phyloP scores from a whole-genome alignment of 2,113 vertebrate species.

The Daboia siamensis region DNA sequence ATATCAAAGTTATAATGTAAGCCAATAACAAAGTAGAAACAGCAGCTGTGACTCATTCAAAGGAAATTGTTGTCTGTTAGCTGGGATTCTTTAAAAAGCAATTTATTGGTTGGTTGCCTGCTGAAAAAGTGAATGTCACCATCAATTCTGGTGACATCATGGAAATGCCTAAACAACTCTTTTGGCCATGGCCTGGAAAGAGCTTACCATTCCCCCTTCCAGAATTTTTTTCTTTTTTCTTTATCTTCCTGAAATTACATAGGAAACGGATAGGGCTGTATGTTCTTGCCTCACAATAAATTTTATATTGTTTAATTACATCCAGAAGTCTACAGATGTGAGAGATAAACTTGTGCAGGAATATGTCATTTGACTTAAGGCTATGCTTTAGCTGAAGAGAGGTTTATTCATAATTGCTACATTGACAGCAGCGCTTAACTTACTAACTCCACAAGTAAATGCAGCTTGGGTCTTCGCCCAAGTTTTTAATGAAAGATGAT shows the following conservation, averaged over 20 bases:
- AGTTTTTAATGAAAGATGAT: not conserved
- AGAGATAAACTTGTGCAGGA: conserved; percentile 39
- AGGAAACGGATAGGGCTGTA: not conserved
- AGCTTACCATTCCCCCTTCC: not conserved
- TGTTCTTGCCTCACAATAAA: not conserved
- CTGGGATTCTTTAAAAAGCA: conserved; percentile 16
- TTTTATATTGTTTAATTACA: conserved; percentile 14
- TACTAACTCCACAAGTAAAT: conserved; percentile 6
- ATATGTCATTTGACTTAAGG: conserved; percentile 3
- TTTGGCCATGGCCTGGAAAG: not conserved
- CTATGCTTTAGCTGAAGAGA: not conserved
- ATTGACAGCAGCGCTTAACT: conserved; percentile 20
- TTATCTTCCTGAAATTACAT: not conserved
- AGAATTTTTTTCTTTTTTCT: not conserved
- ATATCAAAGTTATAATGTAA: conserved; percentile 11
- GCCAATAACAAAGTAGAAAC: conserved; percentile 26
- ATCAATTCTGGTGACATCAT: not conserved
- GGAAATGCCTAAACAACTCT: not conserved
- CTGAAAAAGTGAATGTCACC: not conserved
- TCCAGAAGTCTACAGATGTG: conserved; percentile 15
- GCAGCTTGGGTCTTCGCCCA: not conserved
- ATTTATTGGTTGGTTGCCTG: not conserved
- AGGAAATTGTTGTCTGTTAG: not conserved
- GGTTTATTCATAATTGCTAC: not conserved
- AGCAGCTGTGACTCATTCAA: not conserved